Evolutionary conservation across 2,797 vertebrate species (phyloP).

Genomic region (Enteromius treurensis): DNA sequence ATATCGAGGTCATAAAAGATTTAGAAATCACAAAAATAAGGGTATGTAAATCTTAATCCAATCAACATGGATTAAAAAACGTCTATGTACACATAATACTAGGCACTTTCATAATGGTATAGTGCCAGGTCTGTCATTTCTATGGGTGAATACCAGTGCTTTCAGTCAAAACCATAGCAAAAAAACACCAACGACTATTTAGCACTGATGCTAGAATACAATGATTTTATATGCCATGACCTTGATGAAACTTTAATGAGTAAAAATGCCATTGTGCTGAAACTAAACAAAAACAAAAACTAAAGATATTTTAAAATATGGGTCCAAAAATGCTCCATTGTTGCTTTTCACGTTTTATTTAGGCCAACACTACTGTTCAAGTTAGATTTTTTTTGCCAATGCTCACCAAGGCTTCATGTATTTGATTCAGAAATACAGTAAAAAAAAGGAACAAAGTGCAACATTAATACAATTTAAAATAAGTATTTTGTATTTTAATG

Average conservation of each 20-base stretch:
- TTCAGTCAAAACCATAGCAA: constrained; percentile 15
- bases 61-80: constrained; percentile 21
- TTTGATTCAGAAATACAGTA: neutral
- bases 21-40: constrained; percentile 22
- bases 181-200: neutral
- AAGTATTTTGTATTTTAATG: neutral
- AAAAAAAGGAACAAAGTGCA: neutral
- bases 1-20: constrained; percentile 5
- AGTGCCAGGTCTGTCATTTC: constrained; percentile 16
- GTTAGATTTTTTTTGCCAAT: no score
- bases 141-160: constrained; percentile 9
- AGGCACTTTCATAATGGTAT: neutral
- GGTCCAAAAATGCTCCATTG: neutral
- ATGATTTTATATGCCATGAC: neutral
- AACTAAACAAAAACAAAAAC: neutral
- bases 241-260: neutral
- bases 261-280: neutral
- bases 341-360: neutral
- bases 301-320: neutral
- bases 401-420: neutral
- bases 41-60: constrained; percentile 25
- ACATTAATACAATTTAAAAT: neutral
- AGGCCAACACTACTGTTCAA: neutral
- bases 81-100: neutral
- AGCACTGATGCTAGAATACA: neutral